Percentiles rank a stretch among this genome's conserved stretches.
These are phyloP conservation scores for Cotesia congregata DNA, from an alignment of 2,888 invertebrate genomes.

Conservation along the genomic window DNA sequence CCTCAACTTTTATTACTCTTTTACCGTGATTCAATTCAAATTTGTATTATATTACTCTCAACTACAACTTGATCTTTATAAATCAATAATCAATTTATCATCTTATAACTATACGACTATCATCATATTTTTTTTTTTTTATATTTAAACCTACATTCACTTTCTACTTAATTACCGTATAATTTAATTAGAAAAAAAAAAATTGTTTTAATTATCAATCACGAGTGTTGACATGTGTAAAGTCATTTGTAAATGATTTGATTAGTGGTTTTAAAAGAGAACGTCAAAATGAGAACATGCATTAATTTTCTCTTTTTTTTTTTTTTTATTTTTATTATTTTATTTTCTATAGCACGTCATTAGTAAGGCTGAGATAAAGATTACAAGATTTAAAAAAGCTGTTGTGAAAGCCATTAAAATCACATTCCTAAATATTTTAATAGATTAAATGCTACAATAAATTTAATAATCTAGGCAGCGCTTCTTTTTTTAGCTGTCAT, in stretches of 20 bases:
- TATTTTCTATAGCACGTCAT: conserved; percentile 6
- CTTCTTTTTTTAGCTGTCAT: not conserved
- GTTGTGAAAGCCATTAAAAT: conserved; percentile 6
- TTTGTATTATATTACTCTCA: conserved; percentile 21
- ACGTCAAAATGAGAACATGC: conserved; percentile 13
- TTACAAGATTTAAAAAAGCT: conserved; percentile 1
- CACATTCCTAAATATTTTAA: conserved; percentile 17
- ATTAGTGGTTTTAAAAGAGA: not conserved
- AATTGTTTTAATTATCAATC: not conserved
- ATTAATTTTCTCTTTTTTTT: conserved; percentile 7
- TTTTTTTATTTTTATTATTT: not conserved
- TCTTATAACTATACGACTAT: conserved; percentile 23
- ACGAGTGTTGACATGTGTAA: conserved; percentile 11
- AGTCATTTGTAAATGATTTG: conserved; percentile 1
- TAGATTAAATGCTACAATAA: conserved; percentile 11
- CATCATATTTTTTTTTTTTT: conserved; percentile 10
- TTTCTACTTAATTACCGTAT: not conserved
- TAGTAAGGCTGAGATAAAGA: not conserved
- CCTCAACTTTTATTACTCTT: conserved; percentile 17
- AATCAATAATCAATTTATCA: conserved; percentile 17
- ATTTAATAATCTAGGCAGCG: conserved; percentile 18
- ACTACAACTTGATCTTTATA: conserved; percentile 29
- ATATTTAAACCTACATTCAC: not conserved
- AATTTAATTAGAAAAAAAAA: not conserved
- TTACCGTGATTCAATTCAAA: conserved; percentile 31